Percentiles rank a stretch among this genome's conserved stretches.
These are phyloP conservation scores for Corbicula japonica DNA, from an alignment of 2,888 invertebrate genomes.

Conservation along the genomic window DNA sequence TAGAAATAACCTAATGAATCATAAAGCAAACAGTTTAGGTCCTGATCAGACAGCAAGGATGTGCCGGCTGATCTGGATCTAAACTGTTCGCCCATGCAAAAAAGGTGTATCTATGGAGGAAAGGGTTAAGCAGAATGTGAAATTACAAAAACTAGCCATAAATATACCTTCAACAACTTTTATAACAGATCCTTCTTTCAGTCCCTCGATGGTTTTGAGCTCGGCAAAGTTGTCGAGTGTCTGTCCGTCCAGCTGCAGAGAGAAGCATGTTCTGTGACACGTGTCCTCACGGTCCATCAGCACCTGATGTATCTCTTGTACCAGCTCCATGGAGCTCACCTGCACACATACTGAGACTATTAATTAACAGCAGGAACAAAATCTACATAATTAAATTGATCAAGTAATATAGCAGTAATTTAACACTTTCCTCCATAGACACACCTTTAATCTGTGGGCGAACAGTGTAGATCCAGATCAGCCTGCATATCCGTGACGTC, in stretches of 20 bases:
- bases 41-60: too few relatives aligned
- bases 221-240: slow-evolving; percentile 99
- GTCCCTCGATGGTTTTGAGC: slow-evolving; percentile 97
- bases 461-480: too few relatives aligned
- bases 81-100: too few relatives aligned
- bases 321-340: slow-evolving; percentile 98
- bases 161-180: slow-evolving; percentile 91
- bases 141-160: too few relatives aligned
- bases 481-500: too few relatives aligned
- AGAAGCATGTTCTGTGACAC: slow-evolving; percentile 99
- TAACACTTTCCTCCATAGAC: too few relatives aligned
- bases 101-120: too few relatives aligned
- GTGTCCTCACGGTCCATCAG: slow-evolving; percentile 99
- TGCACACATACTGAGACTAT: slow-evolving; percentile 80
- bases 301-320: slow-evolving; percentile 98
- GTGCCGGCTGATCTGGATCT: too few relatives aligned
- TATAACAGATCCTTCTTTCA: slow-evolving; percentile 97
- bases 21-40: too few relatives aligned
- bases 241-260: slow-evolving; percentile 95
- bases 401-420: not conserved
- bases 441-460: too few relatives aligned
- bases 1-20: too few relatives aligned
- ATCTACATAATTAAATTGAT: not conserved
- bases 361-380: not conserved
- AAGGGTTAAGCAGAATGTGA: too few relatives aligned